Base-by-base conservation (phyloP, 30 jellyfish, hydroid and myxozoan species). In the Nemopilema nomurai region DNA sequence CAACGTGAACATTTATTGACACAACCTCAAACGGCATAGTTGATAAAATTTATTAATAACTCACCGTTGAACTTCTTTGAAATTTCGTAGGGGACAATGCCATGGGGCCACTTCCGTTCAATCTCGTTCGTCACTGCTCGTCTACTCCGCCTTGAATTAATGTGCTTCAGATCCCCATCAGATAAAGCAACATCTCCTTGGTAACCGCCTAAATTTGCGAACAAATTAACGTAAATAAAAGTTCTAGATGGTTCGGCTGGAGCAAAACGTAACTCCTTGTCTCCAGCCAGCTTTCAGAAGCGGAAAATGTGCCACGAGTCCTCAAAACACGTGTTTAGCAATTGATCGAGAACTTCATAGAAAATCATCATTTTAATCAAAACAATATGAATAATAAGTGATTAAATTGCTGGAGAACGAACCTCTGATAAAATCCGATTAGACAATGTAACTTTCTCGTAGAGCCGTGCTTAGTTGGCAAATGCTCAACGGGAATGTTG, bases 51-150 rank as follows among this genome's bases (percentile, higher is more conserved):
- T n/a, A n/a, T 41, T 41, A 41, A 24, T 33, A 77, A 28, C 86
- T 76, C 41, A 86, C 96, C 96, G 64, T 76, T 66, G 80, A 74
- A 85, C 28, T 75, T 76, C 28, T 88, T 52, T 4, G 87, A 50
- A 66, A 88, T 72, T 72, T 72, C 88, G 73, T 70, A 88, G 18
- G 96, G 96, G 18, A 88, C 68, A 49, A 88, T 66, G 18, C 96
- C 96, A 71, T 76, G 8, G 8, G 91, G 96, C 96, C 96, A 88
- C 81, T 70, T 79, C 82, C 91, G 82, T 49, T 88, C 91, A 22
- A 16, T 24, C 33, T 79, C 91, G 28, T 75, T 88, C 49, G 96
- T 68, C 31, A 72, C 96, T 32, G 96, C 96, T 69, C 96, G 49
- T 62, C 81, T 29, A 18, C 53, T 23, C 51, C 96, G 62, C 27